A percentile compares a stretch with the other conserved stretches of the same genome.
phyloP scores from a whole-genome alignment of 2,113 vertebrate species.

The Chaetodon auriga region DNA sequence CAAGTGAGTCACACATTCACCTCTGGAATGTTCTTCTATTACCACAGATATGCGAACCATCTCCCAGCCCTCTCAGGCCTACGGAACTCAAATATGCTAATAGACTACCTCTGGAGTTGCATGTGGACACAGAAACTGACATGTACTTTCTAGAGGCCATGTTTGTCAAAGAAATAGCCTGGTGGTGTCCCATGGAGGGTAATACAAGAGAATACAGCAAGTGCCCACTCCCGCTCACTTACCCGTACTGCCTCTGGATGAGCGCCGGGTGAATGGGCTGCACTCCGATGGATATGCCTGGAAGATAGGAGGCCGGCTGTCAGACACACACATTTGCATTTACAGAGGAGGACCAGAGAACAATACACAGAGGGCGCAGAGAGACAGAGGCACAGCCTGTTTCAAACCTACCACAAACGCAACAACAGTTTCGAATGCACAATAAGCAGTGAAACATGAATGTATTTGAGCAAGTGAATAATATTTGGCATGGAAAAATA shows the following conservation, averaged over 20 bases:
- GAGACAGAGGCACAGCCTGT: slow-evolving; percentile 70
- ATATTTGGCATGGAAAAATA: background rate
- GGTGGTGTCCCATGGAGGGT: slow-evolving; percentile 36
- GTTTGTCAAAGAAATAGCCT: slow-evolving; percentile 72
- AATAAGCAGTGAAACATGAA: slow-evolving; percentile 24
- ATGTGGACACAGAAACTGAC: slow-evolving; percentile 73
- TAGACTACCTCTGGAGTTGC: slow-evolving; percentile 51
- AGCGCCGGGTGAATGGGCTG: slow-evolving; percentile 96
- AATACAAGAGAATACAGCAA: slow-evolving; percentile 60
- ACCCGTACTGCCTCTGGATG: slow-evolving; percentile 97
- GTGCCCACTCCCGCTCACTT: slow-evolving; percentile 84
- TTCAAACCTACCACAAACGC: slow-evolving; percentile 40
- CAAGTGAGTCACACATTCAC: slow-evolving; percentile 69
- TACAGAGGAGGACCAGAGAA: slow-evolving; percentile 81
- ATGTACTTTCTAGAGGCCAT: slow-evolving; percentile 71
- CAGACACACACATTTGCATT: slow-evolving; percentile 81
- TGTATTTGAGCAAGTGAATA: background rate
- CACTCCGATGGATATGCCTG: slow-evolving; percentile 94
- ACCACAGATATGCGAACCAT: slow-evolving; percentile 69
- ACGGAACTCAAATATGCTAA: slow-evolving; percentile 69
- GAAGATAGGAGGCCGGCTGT: slow-evolving; percentile 75
- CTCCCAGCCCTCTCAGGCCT: slow-evolving; percentile 29
- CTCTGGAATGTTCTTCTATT: slow-evolving; percentile 71
- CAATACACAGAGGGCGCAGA: slow-evolving; percentile 78
- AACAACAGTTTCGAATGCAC: slow-evolving; percentile 57